Evolutionary conservation across 1,140 invertebrate species (phyloP).

Genomic region (Danaus melanippus): DNA sequence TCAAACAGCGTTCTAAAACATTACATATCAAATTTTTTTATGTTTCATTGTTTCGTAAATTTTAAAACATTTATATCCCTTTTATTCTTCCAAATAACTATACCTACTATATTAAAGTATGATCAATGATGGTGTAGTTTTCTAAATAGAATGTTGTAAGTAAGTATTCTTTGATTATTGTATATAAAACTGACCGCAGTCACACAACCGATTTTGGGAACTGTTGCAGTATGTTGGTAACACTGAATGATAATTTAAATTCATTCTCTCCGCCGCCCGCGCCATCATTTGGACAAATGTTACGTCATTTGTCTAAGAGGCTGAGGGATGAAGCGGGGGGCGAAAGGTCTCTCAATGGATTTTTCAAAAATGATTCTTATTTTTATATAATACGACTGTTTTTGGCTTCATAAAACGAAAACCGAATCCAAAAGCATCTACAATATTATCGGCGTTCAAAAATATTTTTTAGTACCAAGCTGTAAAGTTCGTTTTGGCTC

Average conservation of each 20-base stretch:
- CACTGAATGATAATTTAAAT: slow-evolving; percentile 75
- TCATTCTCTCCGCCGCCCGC: slow-evolving; percentile 73
- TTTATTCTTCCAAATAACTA: neutral
- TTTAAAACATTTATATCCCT: neutral
- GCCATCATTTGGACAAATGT: slow-evolving; percentile 74
- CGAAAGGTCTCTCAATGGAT: slow-evolving; percentile 12
- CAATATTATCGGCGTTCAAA: slow-evolving; percentile 32
- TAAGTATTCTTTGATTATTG: neutral
- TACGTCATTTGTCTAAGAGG: slow-evolving; percentile 70
- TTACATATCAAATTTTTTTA: neutral
- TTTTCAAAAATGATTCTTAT: slow-evolving; percentile 30
- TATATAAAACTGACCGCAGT: slow-evolving; percentile 17
- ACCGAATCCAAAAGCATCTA: slow-evolving; percentile 60
- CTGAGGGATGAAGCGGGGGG: slow-evolving; percentile 40
- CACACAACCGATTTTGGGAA: slow-evolving; percentile 52
- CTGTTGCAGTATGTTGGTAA: slow-evolving; percentile 62
- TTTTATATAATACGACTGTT: slow-evolving; percentile 19
- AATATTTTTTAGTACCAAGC: slow-evolving; percentile 30
- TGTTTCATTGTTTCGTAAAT: neutral
- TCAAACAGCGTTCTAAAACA: slow-evolving; percentile 19
- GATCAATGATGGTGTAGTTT: too few species aligned
- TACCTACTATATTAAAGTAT: neutral
- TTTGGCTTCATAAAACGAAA: slow-evolving; percentile 27
- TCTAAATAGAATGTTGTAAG: too few species aligned
- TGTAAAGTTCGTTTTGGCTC: slow-evolving; percentile 34